A percentile compares a stretch with the other conserved stretches of the same genome.
Evolutionary conservation across 2,888 invertebrate species (phyloP).

Genomic region (Gymnosoma rotundatum): DNA sequence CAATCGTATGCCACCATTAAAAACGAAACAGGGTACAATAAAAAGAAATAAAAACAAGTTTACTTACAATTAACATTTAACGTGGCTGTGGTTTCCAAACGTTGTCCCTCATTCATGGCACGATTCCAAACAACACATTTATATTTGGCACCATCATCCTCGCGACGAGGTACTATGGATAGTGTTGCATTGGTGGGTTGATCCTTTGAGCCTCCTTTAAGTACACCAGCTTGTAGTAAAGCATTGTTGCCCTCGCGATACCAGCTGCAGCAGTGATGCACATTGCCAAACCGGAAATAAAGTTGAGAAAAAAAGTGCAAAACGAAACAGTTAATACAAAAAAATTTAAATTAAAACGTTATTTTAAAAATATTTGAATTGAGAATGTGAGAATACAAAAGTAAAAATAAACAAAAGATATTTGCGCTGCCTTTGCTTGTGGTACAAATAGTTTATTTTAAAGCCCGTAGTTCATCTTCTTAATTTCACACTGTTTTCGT

Average conservation of each 20-base stretch:
- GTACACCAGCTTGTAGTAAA: constrained; percentile 87
- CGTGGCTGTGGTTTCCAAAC: constrained; percentile 90
- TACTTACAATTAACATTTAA: constrained; percentile 95
- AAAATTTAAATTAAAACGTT: constrained; percentile 22
- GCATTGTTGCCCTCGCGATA: constrained; percentile 90
- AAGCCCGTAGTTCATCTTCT: neutral
- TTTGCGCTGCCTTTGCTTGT: constrained; percentile 21
- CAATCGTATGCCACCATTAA: neutral
- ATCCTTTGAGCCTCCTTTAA: constrained; percentile 88
- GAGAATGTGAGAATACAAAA: constrained; percentile 30
- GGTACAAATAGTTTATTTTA: constrained; percentile 3
- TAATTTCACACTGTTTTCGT: neutral
- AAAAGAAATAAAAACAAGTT: constrained; percentile 54
- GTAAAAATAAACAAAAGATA: constrained; percentile 22
- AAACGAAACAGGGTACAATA: neutral
- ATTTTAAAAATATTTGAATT: constrained; percentile 47
- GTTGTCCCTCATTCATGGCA: constrained; percentile 91
- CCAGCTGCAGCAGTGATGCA: constrained; percentile 84
- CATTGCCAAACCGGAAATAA: constrained; percentile 53
- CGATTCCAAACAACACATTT: constrained; percentile 95
- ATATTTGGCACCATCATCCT: constrained; percentile 92
- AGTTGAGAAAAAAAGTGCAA: constrained; percentile 44
- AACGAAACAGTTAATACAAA: constrained; percentile 32
- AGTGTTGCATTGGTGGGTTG: constrained; percentile 90
- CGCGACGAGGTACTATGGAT: constrained; percentile 89